A percentile compares a stretch with the other conserved stretches of the same genome.
These are phyloP conservation scores for Dendrophyllia cribrosa DNA, from an alignment of 64 coral and sea anemone species.

Conservation along the genomic window DNA sequence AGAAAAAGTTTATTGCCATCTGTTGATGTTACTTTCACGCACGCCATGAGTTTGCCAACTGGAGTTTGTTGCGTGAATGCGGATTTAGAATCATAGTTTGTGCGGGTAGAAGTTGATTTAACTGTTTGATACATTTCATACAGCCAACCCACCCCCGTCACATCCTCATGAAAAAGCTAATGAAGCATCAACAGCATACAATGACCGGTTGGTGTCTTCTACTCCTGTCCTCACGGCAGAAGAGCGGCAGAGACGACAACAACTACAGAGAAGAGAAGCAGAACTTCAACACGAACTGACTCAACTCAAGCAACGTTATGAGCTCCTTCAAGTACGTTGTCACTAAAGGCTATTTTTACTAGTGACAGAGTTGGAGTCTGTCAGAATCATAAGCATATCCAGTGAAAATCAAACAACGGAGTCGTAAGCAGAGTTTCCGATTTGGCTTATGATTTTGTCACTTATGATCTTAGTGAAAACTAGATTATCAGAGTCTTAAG, in stretches of 20 bases:
- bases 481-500: too few relatives aligned
- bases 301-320: slow-evolving; percentile 80
- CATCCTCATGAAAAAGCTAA: not conserved
- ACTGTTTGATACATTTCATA: not conserved
- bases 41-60: too few relatives aligned
- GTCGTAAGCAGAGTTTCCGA: too few relatives aligned
- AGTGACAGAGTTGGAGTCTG: too few relatives aligned
- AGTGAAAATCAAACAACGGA: too few relatives aligned
- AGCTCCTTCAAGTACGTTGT: slow-evolving; percentile 75
- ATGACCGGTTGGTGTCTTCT: slow-evolving; percentile 86
- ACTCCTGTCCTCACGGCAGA: slow-evolving; percentile 82
- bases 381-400: too few relatives aligned
- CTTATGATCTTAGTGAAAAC: too few relatives aligned
- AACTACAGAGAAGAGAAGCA: slow-evolving; percentile 80
- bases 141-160: slow-evolving; percentile 54
- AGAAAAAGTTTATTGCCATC: too few relatives aligned
- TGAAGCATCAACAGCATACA: slow-evolving; percentile 63
- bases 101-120: not conserved
- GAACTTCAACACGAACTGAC: slow-evolving; percentile 69
- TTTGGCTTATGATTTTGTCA: too few relatives aligned
- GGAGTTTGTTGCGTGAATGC: too few relatives aligned
- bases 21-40: too few relatives aligned
- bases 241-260: slow-evolving; percentile 74
- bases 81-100: too few relatives aligned
- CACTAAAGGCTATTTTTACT: not conserved